These are phyloP conservation scores for Puffinus mauretanicus DNA, from an alignment of 2,113 vertebrate genomes.

Conservation along the genomic window DNA sequence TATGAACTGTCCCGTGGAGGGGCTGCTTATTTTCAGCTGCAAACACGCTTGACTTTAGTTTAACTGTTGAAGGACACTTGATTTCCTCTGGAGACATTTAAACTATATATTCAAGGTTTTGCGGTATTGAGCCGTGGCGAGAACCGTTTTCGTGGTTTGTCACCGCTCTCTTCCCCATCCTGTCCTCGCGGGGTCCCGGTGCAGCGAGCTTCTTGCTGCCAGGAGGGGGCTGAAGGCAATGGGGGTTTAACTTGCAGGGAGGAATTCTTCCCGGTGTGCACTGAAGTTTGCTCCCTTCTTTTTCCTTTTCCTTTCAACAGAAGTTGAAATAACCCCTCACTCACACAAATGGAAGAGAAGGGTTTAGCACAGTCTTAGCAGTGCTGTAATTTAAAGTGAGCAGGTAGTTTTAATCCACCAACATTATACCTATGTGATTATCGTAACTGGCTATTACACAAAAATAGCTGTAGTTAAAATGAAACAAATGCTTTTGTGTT, in stretches of 20 bases:
- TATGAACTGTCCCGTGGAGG: neutral
- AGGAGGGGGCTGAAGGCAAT: neutral
- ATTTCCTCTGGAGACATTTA: neutral
- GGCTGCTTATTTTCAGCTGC: neutral
- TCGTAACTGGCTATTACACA: neutral
- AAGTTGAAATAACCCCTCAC: neutral
- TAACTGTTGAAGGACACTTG: neutral
- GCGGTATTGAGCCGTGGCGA: neutral
- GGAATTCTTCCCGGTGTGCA: neutral
- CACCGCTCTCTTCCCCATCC: fast-evolving
- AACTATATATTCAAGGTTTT: neutral
- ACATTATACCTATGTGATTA: neutral
- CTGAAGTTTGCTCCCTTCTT: neutral
- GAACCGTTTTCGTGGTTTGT: neutral
- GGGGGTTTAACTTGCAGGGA: neutral
- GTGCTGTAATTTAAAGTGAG: neutral
- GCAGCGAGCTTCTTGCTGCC: neutral
- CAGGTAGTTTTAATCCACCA: neutral
- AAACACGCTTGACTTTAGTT: neutral
- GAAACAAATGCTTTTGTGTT: neutral
- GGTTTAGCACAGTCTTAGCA: neutral
- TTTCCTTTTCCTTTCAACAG: neutral
- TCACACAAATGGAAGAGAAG: neutral
- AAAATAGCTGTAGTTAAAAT: neutral
- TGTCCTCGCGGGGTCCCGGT: neutral